Conservation (phyloP, 2,888 invertebrate species). For the Schizaphis graminum region DNA sequence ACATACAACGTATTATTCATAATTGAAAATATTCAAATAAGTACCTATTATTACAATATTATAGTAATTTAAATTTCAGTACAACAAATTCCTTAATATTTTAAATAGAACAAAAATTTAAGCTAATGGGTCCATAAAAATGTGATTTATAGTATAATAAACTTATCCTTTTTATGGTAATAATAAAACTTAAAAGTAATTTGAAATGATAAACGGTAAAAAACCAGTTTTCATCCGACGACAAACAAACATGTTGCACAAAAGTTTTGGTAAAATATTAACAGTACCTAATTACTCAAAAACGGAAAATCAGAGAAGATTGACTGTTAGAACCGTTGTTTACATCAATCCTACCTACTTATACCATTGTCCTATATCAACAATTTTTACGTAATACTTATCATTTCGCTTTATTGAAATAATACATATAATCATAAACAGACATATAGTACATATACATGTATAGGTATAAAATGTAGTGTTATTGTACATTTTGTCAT, state of each 20-base stretch:
- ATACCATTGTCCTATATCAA: background rate
- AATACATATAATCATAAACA: background rate
- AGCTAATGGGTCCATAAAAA: background rate
- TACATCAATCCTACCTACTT: background rate
- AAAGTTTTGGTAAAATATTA: background rate
- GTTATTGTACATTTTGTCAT: background rate
- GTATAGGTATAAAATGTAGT: background rate
- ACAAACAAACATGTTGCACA: background rate
- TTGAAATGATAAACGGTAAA: background rate
- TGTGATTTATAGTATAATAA: background rate
- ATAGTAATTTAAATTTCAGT: background rate
- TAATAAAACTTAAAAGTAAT: background rate
- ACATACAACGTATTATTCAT: background rate
- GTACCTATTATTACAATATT: background rate
- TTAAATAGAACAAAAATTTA: background rate
- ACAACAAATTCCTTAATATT: background rate
- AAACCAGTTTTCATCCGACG: background rate
- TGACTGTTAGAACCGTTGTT: too few relatives aligned
- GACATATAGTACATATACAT: too few relatives aligned
- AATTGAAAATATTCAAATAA: background rate
- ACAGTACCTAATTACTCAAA: background rate
- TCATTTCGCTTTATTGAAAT: background rate
- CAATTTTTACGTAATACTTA: background rate
- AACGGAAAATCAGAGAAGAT: background rate
- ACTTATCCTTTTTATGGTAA: background rate